These are phyloP conservation scores for Falcunculus frontatus DNA, from an alignment of 2,113 vertebrate species.

Conservation along the genomic window DNA sequence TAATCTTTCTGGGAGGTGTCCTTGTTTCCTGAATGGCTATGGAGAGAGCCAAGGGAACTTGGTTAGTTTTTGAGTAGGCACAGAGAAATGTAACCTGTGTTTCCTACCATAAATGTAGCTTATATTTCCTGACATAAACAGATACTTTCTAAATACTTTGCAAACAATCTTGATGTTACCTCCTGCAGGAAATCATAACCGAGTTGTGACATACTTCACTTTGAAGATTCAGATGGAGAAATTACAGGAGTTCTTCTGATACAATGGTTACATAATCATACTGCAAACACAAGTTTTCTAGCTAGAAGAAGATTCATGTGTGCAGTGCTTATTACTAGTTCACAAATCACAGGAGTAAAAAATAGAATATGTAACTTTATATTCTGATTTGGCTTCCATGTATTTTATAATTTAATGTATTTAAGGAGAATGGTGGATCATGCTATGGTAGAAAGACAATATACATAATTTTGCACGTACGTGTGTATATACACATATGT, in stretches of 20 bases:
- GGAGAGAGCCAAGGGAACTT: not conserved
- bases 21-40: not conserved
- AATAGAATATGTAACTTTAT: not conserved
- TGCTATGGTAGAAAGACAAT: not conserved
- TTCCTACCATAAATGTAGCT: not conserved
- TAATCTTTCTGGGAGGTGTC: not conserved
- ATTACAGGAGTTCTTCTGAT: not conserved
- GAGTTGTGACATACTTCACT: not conserved
- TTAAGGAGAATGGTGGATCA: not conserved
- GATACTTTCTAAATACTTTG: not conserved
- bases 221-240: not conserved
- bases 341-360: not conserved
- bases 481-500: rapidly evolving
- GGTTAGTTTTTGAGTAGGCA: not conserved
- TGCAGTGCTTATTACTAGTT: not conserved
- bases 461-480: not conserved
- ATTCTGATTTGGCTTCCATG: not conserved
- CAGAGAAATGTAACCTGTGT: not conserved
- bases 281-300: not conserved
- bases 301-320: not conserved
- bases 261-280: not conserved
- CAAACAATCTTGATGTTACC: not conserved
- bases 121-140: not conserved
- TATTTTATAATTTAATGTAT: not conserved
- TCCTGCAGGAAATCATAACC: not conserved